Base-by-base conservation (phyloP, 2,888 invertebrate genomes). In the Erebia aethiops region DNA sequence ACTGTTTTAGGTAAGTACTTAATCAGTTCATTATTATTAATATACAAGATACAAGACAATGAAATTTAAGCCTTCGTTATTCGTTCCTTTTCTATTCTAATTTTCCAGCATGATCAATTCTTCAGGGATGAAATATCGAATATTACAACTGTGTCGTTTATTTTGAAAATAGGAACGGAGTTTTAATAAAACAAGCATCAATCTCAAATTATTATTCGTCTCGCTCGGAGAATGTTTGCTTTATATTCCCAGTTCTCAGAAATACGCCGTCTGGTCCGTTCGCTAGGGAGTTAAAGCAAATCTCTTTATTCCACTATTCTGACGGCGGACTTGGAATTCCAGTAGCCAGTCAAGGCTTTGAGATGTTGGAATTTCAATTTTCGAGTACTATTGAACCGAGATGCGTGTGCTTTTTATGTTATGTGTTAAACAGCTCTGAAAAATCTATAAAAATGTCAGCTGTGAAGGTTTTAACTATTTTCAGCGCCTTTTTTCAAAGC, bases 221-320 rank as follows among this genome's bases (percentile, higher is more conserved):
- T 61, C 7, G 46, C 61, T 61, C 46, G 13, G 46, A 46, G 41
- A 46, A 46, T 61, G 51, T 43, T 35, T 61, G 61, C 61, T 61
- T 41, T 61, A 21, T 61, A 52, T 35, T 64, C 46, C 4, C 51
- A 35, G 35, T 14, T 64, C 16, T 43, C 65, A 14, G 18, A 54
- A 54, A 56, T 14, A n/a, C 13, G 52, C 65, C 65, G 65, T 54
- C 65, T 43, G 43, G 43, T 65, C 41, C 16, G 21, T 56, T 18
- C 56, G 41, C 54, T 16, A 41, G 65, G 43, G 65, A 65, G 65
- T 18, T 65, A 14, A 43, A 56, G 56, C 41, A 56, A 43, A 65
- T 65, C 65, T 61, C 65, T 65, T 65, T 65, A 65, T 16, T 56
- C 56, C 41, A 18, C 56, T 65, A 56, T 65, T 65, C 18, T 56